Evolutionary conservation across 1,140 invertebrate genomes (phyloP).

Genomic region (Akabosia matsudoensis): DNA sequence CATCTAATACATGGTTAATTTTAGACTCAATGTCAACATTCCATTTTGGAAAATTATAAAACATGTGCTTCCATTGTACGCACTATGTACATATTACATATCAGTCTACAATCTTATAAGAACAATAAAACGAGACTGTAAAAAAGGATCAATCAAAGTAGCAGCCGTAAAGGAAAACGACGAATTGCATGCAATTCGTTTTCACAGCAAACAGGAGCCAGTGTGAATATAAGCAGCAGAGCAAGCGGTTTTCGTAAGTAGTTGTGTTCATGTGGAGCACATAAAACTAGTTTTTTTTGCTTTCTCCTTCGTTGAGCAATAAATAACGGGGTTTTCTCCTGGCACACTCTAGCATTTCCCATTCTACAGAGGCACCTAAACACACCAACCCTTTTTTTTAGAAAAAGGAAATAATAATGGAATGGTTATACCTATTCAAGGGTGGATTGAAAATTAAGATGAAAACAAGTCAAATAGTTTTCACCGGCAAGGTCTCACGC

Average conservation of each 20-base stretch:
- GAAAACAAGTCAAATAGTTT: not conserved
- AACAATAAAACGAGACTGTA: not conserved
- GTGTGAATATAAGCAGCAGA: not conserved
- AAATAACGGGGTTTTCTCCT: conserved; percentile 22
- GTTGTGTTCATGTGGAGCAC: not conserved
- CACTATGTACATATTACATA: too few relatives aligned
- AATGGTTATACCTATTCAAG: too few relatives aligned
- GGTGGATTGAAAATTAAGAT: not conserved
- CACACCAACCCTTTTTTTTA: not conserved
- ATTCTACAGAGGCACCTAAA: not conserved
- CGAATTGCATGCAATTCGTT: conserved; percentile 4
- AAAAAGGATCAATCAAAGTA: conserved; percentile 20
- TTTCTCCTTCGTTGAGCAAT: not conserved
- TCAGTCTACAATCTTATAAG: not conserved
- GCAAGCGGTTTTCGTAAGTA: not conserved
- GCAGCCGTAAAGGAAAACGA: not conserved
- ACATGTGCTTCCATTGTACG: not conserved
- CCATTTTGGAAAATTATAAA: not conserved
- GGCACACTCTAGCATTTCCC: not conserved
- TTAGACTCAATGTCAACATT: conserved; percentile 15
- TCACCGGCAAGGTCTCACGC: not conserved
- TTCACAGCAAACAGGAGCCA: too few relatives aligned
- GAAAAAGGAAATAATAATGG: too few relatives aligned
- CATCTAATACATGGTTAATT: not conserved
- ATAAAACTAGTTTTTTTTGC: not conserved